Evolutionary conservation across 2,113 vertebrate genomes (phyloP).

Genomic region (Columba janthina): DNA sequence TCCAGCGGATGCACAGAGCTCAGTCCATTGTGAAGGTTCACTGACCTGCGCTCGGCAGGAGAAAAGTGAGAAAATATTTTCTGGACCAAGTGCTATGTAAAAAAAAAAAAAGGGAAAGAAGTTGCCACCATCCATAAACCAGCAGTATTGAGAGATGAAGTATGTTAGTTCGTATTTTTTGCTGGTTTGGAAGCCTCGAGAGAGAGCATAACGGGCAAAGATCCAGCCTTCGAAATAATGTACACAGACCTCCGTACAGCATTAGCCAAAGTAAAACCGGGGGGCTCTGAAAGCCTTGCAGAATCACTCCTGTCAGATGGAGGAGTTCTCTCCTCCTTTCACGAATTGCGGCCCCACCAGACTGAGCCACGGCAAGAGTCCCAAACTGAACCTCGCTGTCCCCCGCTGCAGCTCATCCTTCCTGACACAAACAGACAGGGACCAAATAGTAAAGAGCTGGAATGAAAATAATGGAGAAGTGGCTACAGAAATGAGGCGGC

Average conservation of each 20-base stretch:
- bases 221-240: not conserved
- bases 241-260: accelerated
- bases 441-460: not conserved
- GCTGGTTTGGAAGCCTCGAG: no score
- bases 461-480: not conserved
- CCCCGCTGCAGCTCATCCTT: accelerated
- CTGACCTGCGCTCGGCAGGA: accelerated
- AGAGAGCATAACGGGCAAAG: accelerated
- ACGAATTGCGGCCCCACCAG: accelerated
- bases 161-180: no score
- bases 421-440: accelerated
- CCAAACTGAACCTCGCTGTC: accelerated
- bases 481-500: not conserved
- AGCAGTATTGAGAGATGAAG: accelerated
- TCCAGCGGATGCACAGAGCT: not conserved
- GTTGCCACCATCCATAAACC: accelerated
- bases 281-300: no score
- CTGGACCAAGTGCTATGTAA: not conserved
- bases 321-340: not conserved
- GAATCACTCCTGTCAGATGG: accelerated
- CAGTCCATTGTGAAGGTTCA: accelerated
- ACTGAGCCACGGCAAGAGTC: accelerated
- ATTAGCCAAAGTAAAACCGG: no score
- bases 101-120: no score
- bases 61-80: accelerated